phyloP scores from a whole-genome alignment of 2,888 invertebrate species.

The Cephus pulcher region DNA sequence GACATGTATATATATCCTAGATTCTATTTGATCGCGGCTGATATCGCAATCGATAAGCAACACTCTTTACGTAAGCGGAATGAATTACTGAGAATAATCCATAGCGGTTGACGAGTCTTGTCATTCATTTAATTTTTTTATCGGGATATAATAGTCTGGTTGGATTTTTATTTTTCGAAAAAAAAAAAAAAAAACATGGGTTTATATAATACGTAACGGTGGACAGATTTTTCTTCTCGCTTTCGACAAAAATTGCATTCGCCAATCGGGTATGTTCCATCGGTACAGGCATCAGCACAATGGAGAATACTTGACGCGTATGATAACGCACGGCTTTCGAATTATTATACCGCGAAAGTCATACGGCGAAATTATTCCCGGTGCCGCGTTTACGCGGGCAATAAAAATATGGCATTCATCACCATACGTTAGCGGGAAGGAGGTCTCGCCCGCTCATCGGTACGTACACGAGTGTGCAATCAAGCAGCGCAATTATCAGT shows the following conservation, averaged over 20 bases:
- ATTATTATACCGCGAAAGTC: slow-evolving; percentile 7
- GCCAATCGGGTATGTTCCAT: not conserved
- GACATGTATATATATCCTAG: too few relatives aligned
- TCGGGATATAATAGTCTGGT: not conserved
- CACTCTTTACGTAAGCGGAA: not conserved
- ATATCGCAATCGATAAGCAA: not conserved
- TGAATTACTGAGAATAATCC: not conserved
- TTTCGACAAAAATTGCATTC: not conserved
- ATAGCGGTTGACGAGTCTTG: too few relatives aligned
- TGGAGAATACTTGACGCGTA: slow-evolving; percentile 1
- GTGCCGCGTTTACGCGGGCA: slow-evolving; percentile 22
- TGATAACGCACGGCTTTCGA: slow-evolving; percentile 33
- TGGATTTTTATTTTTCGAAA: not conserved
- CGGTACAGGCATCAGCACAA: not conserved
- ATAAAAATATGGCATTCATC: slow-evolving; percentile 54
- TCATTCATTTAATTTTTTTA: not conserved
- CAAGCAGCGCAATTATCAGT: slow-evolving; percentile 61
- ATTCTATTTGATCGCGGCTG: too few relatives aligned
- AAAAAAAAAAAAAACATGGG: too few relatives aligned
- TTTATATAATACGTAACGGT: not conserved
- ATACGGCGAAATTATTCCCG: slow-evolving; percentile 33
- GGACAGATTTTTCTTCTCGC: not conserved
- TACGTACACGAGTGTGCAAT: slow-evolving; percentile 57
- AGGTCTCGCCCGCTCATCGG: slow-evolving; percentile 41
- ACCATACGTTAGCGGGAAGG: slow-evolving; percentile 43